Conservation (phyloP, 2,888 invertebrate genomes). For the Autographa gamma region DNA sequence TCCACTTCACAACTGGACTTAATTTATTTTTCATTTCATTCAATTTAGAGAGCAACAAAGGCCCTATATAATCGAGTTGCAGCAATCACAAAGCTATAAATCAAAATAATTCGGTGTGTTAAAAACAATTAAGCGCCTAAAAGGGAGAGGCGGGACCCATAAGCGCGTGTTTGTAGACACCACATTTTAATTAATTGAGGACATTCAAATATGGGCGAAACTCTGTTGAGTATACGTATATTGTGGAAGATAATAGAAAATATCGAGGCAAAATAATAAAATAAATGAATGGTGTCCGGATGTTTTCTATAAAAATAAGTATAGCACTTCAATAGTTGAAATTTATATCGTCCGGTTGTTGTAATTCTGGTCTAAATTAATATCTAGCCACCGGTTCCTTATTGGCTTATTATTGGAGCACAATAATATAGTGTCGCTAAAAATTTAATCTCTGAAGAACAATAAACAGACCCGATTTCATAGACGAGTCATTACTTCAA, state of each 20-base stretch:
- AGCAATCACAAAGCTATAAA: slow-evolving; percentile 87
- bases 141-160: slow-evolving; percentile 72
- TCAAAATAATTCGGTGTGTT: slow-evolving; percentile 86
- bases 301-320: background rate
- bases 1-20: slow-evolving; percentile 72
- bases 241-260: background rate
- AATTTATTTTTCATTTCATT: slow-evolving; percentile 86
- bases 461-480: slow-evolving; percentile 22
- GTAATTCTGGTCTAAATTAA: slow-evolving; percentile 24
- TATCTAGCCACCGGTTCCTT: slow-evolving; percentile 9
- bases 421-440: slow-evolving; percentile 14
- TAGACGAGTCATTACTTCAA: slow-evolving; percentile 48
- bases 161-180: slow-evolving; percentile 49
- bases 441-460: slow-evolving; percentile 27
- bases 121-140: slow-evolving; percentile 82
- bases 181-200: slow-evolving; percentile 58
- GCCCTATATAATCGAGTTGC: slow-evolving; percentile 85
- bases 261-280: background rate
- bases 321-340: slow-evolving; percentile 5
- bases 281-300: background rate
- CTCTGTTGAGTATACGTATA: background rate
- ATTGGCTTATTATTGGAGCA: slow-evolving; percentile 26
- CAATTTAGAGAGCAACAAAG: slow-evolving; percentile 81
- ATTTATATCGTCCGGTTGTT: slow-evolving; percentile 27
- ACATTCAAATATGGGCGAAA: slow-evolving; percentile 35